phyloP scores from a whole-genome alignment of 2,113 vertebrate genomes.

The Arothron firmamentum region DNA sequence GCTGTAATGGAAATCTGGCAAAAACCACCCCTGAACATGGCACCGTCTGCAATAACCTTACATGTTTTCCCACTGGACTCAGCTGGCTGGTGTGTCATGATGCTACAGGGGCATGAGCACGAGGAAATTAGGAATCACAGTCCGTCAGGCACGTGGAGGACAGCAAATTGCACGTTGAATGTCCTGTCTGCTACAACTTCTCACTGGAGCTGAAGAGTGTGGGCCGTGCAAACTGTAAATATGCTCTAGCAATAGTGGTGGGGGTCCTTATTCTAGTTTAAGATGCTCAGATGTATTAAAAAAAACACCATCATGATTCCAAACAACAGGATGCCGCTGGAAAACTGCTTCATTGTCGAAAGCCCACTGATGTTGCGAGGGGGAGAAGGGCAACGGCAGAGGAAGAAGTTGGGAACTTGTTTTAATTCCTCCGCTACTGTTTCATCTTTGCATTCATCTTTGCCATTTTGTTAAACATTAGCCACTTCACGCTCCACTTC shows the following conservation, averaged over 20 bases:
- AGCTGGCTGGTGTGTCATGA: slow-evolving; percentile 5
- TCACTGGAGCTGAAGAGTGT: slow-evolving; percentile 40
- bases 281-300: slow-evolving; percentile 22
- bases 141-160: slow-evolving; percentile 41
- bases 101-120: slow-evolving; percentile 17
- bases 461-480: too few species aligned
- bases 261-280: slow-evolving; percentile 1
- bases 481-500: too few species aligned
- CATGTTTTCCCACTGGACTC: slow-evolving; percentile 6
- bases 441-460: too few species aligned
- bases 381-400: slow-evolving; percentile 37
- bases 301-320: slow-evolving; percentile 10
- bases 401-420: slow-evolving; percentile 25
- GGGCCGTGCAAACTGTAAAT: slow-evolving; percentile 34
- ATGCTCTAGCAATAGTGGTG: slow-evolving; percentile 26
- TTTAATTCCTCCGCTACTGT: not conserved
- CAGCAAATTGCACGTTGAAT: slow-evolving; percentile 53
- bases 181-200: slow-evolving; percentile 42
- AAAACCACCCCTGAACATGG: slow-evolving; percentile 3
- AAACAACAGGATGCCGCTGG: slow-evolving; percentile 12
- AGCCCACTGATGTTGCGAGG: slow-evolving; percentile 33
- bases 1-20: slow-evolving; percentile 5
- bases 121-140: slow-evolving; percentile 22
- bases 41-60: not conserved
- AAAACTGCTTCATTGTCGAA: slow-evolving; percentile 26